Evolutionary conservation across 2,113 vertebrate species (phyloP), one percentile per base, ranked within the genome.

Genomic region (Peromyscus polionotus): DNA sequence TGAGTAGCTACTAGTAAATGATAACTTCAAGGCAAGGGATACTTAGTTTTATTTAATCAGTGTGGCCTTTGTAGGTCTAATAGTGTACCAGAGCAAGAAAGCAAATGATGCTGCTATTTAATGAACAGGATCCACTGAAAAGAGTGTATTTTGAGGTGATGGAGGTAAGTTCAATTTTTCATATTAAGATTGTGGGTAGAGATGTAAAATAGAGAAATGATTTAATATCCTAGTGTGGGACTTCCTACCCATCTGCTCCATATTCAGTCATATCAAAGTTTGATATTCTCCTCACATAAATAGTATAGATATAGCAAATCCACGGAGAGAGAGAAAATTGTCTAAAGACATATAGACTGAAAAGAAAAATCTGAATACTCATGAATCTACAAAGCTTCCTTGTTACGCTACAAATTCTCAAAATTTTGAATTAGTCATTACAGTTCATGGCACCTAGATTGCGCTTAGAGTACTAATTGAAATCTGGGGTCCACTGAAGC

Each of bases 401-500:
- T 70, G 31, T 22, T 85, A 10, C 39, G 9, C 17, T 10, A 63
- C 4, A 57, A 86, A 42, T 1, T 36, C 67, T 94, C n/a, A 73
- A 26, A 95, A 93, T 73, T 85, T 65, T 91, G 22, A 95, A 85
- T 48, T 67, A 68, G 5, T 73, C 45, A 91, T 12, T 88, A 2
- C 1, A 45, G 54, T 73, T 51, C 11, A 31, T 5, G 57, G 70
- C 5, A 77, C 68, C 20, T 77, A 20, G 33, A 48, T 91, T 84
- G 5, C 57, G 51, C 70, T 91, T 57, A 88, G 61, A 91, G n/a
- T 93, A 42, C 63, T 77, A 63, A 70, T 65, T 87, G 86, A 95
- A 84, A 67, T 51, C 57, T 84, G 65, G 65, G 65, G 31, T 45
- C 8, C 42, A 80, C 80, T 51, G 59, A 36, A 81, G 5, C 48